Percentiles rank a stretch among this genome's conserved stretches.
phyloP scores from a whole-genome alignment of 2,888 invertebrate genomes.

The Apoda limacodes region DNA sequence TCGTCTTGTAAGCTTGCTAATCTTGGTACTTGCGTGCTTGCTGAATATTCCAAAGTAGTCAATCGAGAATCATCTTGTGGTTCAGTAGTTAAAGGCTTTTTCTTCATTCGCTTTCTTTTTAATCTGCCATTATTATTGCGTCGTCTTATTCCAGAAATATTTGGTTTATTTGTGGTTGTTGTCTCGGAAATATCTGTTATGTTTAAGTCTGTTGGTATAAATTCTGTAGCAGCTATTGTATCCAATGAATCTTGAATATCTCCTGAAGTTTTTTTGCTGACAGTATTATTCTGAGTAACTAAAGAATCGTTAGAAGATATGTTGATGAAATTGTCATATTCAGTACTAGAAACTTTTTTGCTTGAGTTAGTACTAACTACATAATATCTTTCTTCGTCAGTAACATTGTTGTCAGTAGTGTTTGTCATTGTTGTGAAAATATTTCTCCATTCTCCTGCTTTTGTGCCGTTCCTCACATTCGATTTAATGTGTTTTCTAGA shows the following conservation, averaged over 20 bases:
- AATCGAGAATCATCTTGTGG: constrained; percentile 39
- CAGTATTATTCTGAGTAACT: constrained; percentile 10
- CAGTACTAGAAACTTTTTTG: too few species aligned
- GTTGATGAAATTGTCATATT: constrained; percentile 2
- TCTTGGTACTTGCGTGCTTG: constrained; percentile 39
- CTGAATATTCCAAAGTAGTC: constrained; percentile 42
- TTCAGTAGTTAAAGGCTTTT: constrained; percentile 45
- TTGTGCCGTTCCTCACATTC: constrained; percentile 36
- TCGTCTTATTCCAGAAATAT: too few species aligned
- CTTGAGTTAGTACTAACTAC: constrained; percentile 13
- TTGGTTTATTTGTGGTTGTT: constrained; percentile 38
- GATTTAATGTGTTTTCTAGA: constrained; percentile 38
- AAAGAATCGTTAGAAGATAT: constrained; percentile 6
- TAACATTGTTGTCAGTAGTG: constrained; percentile 6
- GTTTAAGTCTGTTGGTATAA: too few species aligned
- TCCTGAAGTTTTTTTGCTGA: too few species aligned
- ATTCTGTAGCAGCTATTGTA: constrained; percentile 40
- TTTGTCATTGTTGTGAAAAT: constrained; percentile 29
- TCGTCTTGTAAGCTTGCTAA: constrained; percentile 20
- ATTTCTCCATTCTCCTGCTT: constrained; percentile 42
- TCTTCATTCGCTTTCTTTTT: neutral
- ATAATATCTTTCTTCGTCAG: neutral
- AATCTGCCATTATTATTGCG: neutral
- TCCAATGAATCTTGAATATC: neutral
- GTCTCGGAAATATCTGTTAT: constrained; percentile 44